Evolutionary conservation across 2,797 vertebrate species (phyloP), one percentile per base, ranked within the genome.

Genomic region (Periophthalmus magnuspinnatus): DNA sequence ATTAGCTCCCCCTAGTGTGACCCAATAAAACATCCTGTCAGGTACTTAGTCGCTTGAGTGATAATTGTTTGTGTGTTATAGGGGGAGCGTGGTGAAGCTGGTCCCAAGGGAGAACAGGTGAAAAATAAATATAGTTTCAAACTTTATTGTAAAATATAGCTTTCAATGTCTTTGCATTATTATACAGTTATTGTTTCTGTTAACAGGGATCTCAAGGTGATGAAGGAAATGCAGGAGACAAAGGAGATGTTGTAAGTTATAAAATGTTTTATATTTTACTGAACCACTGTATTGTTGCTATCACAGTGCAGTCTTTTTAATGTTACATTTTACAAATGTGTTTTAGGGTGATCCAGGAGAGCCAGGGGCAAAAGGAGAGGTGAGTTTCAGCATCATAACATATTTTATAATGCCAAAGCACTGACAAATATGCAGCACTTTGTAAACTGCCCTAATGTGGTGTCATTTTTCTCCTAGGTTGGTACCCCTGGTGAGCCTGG

Each of bases 61-160:
- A 36, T 69, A 24, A 41, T 72, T 83, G 22, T 77, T 71, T 58
- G 57, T 59, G 69, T 72, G 52, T 75, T 84, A 75, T 85, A 99
- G 97, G 98, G 97, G 76, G 94, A 93, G 1, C 91, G 89, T 28
- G 97, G 98, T 77, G 95, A 96, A 61, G 61, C 81, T 60, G 98
- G 97, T 80, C 94, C 95, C 56, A 98, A 96, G 84, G 98, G 97
- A 88, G 96, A 96, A 68, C 95, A 96, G 93, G 98, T 99, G 85
- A 85, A 92, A 86, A 0, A 50, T 13, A 33, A 75, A 68, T 68
- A 0, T 52, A 0, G 58, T 38, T 14, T 8, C 65, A 24, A 60
- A 59, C 32, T 9, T 19, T 48, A 63, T 72, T 24, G 11, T 19
- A 69, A 22, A 38, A 75, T 75, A 62, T 41, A 62, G 65, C 70